These are phyloP conservation scores for Xiphorhynchus elegans DNA, from an alignment of 2,113 vertebrate species.

Conservation along the genomic window DNA sequence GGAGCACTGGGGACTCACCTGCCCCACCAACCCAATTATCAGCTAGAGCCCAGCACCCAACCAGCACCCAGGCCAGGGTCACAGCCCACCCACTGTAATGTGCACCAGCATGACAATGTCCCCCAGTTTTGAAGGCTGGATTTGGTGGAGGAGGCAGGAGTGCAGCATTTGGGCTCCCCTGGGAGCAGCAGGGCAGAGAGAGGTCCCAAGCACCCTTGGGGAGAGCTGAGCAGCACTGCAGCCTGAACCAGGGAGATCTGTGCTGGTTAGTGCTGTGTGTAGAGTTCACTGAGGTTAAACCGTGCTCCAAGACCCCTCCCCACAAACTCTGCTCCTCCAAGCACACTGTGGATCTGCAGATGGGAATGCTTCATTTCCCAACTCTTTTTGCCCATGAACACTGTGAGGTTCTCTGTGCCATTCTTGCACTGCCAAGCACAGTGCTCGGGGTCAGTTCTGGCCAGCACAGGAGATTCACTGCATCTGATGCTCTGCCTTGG, in stretches of 20 bases:
- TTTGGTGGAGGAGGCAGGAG: neutral
- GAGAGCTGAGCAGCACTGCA: neutral
- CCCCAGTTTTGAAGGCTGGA: neutral
- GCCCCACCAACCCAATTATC: neutral
- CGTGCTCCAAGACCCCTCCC: neutral
- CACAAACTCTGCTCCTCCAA: neutral
- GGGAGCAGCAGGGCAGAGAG: neutral
- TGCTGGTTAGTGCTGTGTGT: neutral
- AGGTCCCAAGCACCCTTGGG: neutral
- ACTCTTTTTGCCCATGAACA: neutral
- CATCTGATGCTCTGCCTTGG: neutral
- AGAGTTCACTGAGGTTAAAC: neutral
- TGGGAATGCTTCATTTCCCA: neutral
- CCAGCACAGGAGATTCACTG: neutral
- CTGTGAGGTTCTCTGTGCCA: neutral
- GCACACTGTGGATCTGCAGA: neutral
- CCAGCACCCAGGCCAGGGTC: neutral
- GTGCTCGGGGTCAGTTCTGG: neutral
- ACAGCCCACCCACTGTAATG: neutral
- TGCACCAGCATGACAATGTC: neutral
- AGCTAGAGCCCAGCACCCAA: neutral
- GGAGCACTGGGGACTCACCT: neutral
- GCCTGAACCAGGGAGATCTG: neutral
- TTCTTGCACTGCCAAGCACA: neutral
- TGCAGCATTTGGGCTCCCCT: neutral